A percentile compares a stretch with the other conserved stretches of the same genome.
phyloP scores from a whole-genome alignment of 2,888 invertebrate genomes.

The Chrysolina oricalcia region DNA sequence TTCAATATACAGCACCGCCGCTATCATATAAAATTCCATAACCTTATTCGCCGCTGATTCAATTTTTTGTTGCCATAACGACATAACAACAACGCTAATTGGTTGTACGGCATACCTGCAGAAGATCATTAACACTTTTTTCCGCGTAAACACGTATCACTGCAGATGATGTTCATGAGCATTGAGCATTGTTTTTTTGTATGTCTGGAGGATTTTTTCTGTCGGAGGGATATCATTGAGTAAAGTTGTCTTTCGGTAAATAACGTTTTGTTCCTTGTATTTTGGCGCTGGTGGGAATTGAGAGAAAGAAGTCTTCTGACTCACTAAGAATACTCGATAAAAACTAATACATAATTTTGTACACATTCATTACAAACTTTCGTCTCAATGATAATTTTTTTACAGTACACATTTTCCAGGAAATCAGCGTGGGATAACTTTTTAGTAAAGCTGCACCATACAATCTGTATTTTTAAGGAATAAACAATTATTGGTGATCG shows the following conservation, averaged over 20 bases:
- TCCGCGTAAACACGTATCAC: slow-evolving; percentile 7
- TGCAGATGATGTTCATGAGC: slow-evolving; percentile 24
- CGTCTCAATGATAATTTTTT: too few species aligned
- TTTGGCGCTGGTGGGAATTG: too few species aligned
- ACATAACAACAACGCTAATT: slow-evolving; percentile 44
- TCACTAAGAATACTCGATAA: too few species aligned
- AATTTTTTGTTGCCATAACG: slow-evolving; percentile 29
- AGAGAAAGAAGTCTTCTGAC: too few species aligned
- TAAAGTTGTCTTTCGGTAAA: background rate
- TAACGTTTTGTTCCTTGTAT: too few species aligned
- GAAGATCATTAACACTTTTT: slow-evolving; percentile 47
- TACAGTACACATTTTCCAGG: too few species aligned
- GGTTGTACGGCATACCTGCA: slow-evolving; percentile 38
- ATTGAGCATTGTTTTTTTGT: slow-evolving; percentile 24
- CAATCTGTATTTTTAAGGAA: too few species aligned
- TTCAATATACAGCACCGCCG: slow-evolving; percentile 8
- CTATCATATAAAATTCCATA: slow-evolving; percentile 22
- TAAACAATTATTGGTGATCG: too few species aligned
- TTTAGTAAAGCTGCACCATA: too few species aligned
- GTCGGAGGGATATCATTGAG: background rate
- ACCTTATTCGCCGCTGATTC: slow-evolving; percentile 10
- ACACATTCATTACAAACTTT: too few species aligned
- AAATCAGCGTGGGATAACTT: too few species aligned
- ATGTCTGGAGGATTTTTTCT: slow-evolving; percentile 10
- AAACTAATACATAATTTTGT: too few species aligned